Evolutionary conservation across 2,797 vertebrate genomes (phyloP), one percentile per base, ranked within the genome.

Genomic region (Hypotaenidia okinawae): DNA sequence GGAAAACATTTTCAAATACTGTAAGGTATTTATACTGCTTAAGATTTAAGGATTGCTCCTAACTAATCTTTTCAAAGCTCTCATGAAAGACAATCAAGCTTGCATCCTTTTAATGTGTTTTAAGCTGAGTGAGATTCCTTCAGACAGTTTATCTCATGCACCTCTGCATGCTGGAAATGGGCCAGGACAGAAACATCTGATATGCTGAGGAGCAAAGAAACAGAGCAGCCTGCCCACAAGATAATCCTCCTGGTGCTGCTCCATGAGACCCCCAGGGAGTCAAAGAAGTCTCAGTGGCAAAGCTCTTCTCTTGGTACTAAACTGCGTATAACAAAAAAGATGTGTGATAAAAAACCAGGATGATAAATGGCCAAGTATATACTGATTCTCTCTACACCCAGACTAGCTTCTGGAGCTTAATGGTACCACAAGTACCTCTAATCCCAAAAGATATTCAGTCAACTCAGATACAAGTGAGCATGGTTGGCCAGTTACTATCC

Each of bases 1-100:
- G 54, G 72, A 78, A 96, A 97, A 94, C 83, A 70, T 89, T 96
- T 95, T 78, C 87, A 94, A 93, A 95, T 92, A 94, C 49, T 68
- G 58, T 85, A 80, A 96, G 68, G 89, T 96, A 93, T 94, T 96
- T 89, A 78, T 79, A 82, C 58, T 67, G 83, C 58, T 88, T 94
- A 84, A 92, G 86, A 96, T 87, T 92, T 90, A 94, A 92, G 75
- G 84, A 86, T 78, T 92, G 66, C 2, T 35, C 74, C 64, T 86
- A 95, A 96, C 78, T 89, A 89, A 94, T 93, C 82, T 91, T 84
- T 87, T 68, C 77, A 89, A 92, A 91, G 73, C 74, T 91, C 58
- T 87, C 90, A 79, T 57, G 66, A 93, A 96, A 93, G 90, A 91
- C 80, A 93, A 89, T 72, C 80, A 73, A 89, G 49, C 62, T 87